A percentile compares a stretch with the other conserved stretches of the same genome.
phyloP scores from a whole-genome alignment of 1,140 invertebrate genomes.

The Cherax quadricarinatus region DNA sequence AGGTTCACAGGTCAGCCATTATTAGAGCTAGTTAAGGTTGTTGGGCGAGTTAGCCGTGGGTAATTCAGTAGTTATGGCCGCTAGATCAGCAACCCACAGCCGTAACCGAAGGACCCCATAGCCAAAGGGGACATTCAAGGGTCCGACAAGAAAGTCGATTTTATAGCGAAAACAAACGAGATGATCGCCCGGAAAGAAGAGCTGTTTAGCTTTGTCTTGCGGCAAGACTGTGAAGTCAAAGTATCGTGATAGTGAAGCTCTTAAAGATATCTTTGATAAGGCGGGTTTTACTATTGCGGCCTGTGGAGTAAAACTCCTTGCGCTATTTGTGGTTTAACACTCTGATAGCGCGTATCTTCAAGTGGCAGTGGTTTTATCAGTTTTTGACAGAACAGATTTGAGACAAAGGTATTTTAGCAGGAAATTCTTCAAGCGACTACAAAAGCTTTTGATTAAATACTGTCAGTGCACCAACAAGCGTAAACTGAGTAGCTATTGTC shows the following conservation, averaged over 20 bases:
- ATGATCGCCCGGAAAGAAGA: neutral
- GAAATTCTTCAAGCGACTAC: neutral
- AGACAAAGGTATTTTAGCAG: neutral
- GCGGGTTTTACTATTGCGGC: neutral
- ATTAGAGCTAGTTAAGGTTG: neutral
- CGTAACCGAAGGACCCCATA: neutral
- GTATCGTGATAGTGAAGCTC: neutral
- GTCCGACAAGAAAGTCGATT: neutral
- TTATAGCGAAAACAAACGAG: neutral
- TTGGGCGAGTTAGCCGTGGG: neutral
- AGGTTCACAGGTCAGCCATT: neutral
- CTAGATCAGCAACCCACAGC: conserved; percentile 25
- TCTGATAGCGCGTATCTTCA: neutral
- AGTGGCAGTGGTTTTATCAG: conserved; percentile 15
- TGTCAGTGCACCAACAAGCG: neutral
- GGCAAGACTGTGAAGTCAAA: neutral
- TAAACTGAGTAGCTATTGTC: neutral
- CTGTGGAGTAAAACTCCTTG: neutral
- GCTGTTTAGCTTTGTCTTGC: neutral
- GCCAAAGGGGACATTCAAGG: neutral
- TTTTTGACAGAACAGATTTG: neutral
- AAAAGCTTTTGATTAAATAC: neutral
- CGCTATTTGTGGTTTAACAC: neutral
- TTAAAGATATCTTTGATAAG: neutral
- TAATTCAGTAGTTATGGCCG: conserved; percentile 35